Evolutionary conservation across 2,113 vertebrate genomes (phyloP).

Genomic region (Nicator chloris): DNA sequence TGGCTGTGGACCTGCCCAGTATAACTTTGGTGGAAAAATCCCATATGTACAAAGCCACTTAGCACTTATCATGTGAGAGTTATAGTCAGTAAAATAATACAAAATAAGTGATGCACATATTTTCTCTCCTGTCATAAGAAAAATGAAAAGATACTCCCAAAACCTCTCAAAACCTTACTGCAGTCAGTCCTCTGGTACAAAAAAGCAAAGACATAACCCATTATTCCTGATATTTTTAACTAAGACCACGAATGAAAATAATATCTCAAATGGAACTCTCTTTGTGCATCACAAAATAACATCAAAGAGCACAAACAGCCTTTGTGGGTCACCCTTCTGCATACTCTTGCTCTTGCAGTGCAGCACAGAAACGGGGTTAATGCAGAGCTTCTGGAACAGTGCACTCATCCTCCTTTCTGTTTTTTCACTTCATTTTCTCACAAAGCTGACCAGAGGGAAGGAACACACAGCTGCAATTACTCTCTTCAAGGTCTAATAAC

Average conservation of each 20-base stretch:
- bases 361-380: background rate
- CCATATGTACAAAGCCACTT: background rate
- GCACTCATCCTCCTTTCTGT: background rate
- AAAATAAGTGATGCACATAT: background rate
- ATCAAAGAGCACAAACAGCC: background rate
- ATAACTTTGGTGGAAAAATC: background rate
- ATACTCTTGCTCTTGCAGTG: fast-evolving
- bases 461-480: background rate
- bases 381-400: background rate
- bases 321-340: background rate
- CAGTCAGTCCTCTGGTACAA: background rate
- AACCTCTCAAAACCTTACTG: background rate
- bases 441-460: conserved; percentile 13
- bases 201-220: background rate
- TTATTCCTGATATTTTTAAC: background rate
- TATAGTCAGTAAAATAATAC: background rate
- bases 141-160: background rate
- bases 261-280: background rate
- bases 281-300: background rate
- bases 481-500: conserved; percentile 13
- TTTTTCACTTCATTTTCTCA: background rate
- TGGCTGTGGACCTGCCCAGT: background rate
- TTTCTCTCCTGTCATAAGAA: background rate
- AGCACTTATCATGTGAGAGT: background rate
- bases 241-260: background rate